phyloP scores from a whole-genome alignment of 2,113 vertebrate species.

The Nesogale talazaci region DNA sequence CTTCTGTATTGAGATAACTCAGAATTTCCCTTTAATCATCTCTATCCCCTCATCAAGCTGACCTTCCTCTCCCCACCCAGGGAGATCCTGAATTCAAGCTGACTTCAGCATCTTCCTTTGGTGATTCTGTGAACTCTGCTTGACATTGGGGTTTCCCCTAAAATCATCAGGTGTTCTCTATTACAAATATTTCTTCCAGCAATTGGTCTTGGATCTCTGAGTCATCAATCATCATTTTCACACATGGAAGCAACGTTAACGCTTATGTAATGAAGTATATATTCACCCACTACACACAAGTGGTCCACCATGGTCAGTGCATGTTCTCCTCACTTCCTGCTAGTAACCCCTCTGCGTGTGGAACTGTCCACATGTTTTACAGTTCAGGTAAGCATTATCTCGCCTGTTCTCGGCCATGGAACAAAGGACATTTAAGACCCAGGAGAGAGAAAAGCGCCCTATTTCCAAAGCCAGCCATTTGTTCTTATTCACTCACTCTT shows the following conservation, averaged over 20 bases:
- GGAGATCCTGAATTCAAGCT: too few species aligned
- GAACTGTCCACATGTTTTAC: not conserved
- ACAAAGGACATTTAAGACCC: not conserved
- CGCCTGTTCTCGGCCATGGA: not conserved
- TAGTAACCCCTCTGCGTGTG: not conserved
- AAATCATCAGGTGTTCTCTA: rapidly evolving
- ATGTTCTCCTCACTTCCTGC: too few species aligned
- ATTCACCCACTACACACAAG: not conserved
- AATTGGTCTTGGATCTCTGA: not conserved
- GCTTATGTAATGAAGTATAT: not conserved
- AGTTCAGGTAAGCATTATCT: not conserved
- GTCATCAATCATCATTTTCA: not conserved
- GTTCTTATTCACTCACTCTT: too few species aligned
- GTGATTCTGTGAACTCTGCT: not conserved
- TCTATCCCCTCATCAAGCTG: not conserved
- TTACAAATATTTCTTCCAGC: not conserved
- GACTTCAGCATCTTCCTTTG: not conserved
- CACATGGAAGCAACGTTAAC: not conserved
- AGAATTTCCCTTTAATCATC: not conserved
- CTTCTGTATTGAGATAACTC: not conserved
- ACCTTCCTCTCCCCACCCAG: not conserved
- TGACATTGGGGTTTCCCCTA: not conserved
- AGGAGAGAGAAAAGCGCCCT: not conserved
- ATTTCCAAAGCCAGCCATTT: not conserved
- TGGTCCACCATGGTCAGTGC: not conserved